phyloP scores from a whole-genome alignment of 2,797 vertebrate species.

The Paratrypauchen microcephalus region DNA sequence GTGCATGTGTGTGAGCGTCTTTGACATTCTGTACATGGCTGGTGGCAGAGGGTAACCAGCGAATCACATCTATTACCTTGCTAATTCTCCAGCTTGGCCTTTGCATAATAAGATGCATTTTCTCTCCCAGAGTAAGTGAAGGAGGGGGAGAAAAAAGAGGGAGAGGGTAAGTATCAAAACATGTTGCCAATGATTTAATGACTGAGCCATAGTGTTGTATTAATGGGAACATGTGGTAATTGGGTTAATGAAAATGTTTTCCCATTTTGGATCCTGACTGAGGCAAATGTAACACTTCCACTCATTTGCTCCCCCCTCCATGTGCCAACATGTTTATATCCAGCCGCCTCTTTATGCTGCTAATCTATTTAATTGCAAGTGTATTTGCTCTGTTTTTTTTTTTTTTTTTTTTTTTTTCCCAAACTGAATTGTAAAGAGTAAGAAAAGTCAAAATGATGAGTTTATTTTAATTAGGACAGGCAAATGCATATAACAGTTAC shows the following conservation, averaged over 20 bases:
- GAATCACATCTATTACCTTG: conserved; percentile 74
- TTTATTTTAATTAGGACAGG: conserved; percentile 6
- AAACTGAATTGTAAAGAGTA: no score
- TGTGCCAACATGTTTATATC: conserved; percentile 23
- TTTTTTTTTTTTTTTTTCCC: neutral
- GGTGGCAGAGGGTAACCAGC: conserved; percentile 67
- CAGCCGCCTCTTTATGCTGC: conserved; percentile 1
- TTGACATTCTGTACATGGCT: conserved; percentile 67
- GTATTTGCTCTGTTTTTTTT: neutral
- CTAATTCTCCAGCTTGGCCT: conserved; percentile 74
- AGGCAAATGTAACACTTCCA: conserved; percentile 40
- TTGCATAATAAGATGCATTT: conserved; percentile 72
- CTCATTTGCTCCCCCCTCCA: conserved; percentile 20
- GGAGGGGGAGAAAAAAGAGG: conserved; percentile 14
- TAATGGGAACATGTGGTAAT: conserved; percentile 52
- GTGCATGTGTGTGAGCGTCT: conserved; percentile 17
- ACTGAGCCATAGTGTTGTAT: conserved; percentile 50
- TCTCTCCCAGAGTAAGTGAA: conserved; percentile 27
- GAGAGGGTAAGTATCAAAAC: conserved; percentile 62
- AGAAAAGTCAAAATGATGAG: neutral
- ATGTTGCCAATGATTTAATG: conserved; percentile 67
- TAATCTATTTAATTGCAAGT: conserved; percentile 1
- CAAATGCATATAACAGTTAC: neutral
- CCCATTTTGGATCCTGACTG: conserved; percentile 28
- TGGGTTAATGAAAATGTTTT: conserved; percentile 57